Conservation (phyloP, 2,113 vertebrate genomes). For the Xiphophorus hellerii region DNA sequence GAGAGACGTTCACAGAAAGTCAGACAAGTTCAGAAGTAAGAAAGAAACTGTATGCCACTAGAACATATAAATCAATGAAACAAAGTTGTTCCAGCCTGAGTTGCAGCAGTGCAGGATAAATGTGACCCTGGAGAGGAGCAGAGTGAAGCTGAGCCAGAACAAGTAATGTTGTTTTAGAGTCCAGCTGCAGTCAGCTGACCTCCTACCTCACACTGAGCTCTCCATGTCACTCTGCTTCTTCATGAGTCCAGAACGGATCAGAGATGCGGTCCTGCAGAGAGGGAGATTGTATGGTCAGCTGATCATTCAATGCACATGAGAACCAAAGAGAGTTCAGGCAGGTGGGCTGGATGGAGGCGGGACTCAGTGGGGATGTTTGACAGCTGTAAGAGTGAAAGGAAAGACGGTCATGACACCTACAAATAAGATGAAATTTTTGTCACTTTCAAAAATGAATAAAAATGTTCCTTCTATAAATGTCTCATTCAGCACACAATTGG, state of each 20-base stretch:
- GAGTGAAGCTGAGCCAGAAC: constrained; percentile 10
- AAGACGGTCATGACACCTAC: no score
- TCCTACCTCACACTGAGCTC: constrained; percentile 18
- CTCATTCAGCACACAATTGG: no score
- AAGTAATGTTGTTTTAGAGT: constrained; percentile 19
- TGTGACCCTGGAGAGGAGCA: constrained; percentile 53
- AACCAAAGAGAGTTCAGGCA: no score
- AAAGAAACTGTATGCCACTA: constrained; percentile 14
- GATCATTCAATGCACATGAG: no score
- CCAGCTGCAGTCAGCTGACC: constrained; percentile 29
- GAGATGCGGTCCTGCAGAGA: background rate
- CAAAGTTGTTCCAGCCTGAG: constrained; percentile 29
- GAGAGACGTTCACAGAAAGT: constrained; percentile 23
- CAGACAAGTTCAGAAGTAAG: constrained; percentile 8
- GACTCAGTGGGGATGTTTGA: no score
- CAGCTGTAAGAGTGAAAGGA: no score
- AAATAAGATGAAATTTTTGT: no score
- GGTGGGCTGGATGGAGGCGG: no score
- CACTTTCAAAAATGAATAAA: no score
- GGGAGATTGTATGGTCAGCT: background rate
- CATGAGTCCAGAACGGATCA: background rate
- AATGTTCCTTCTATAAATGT: no score
- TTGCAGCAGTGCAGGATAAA: constrained; percentile 39
- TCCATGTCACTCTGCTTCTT: constrained; percentile 40
- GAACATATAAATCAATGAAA: constrained; percentile 48